phyloP scores from a whole-genome alignment of 2,113 vertebrate species.

The Equus quagga region DNA sequence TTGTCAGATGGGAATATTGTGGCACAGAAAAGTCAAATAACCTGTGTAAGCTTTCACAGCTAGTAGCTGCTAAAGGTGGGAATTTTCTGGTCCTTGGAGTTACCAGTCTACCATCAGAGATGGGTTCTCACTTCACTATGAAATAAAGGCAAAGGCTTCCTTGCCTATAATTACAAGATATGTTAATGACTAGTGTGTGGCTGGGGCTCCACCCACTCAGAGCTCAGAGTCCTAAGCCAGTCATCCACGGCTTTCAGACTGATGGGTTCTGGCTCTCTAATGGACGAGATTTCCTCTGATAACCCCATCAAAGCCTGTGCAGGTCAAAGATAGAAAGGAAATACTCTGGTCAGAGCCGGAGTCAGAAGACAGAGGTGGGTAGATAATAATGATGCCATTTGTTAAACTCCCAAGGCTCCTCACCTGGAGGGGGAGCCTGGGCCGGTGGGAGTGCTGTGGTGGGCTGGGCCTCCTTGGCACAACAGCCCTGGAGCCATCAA shows the following conservation, averaged over 20 bases:
- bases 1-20: neutral
- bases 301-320: neutral
- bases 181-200: neutral
- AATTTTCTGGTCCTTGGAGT: neutral
- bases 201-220: rapidly evolving
- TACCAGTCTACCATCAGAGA: neutral
- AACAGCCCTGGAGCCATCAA: neutral
- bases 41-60: neutral
- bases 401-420: neutral
- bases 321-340: neutral
- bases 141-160: neutral
- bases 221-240: neutral
- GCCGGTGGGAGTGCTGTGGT: rapidly evolving
- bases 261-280: neutral
- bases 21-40: neutral
- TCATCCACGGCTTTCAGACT: rapidly evolving
- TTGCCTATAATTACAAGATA: rapidly evolving
- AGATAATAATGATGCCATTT: neutral
- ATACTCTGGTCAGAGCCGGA: neutral
- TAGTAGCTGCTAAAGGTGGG: neutral
- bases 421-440: neutral
- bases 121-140: neutral
- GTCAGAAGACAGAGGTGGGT: neutral
- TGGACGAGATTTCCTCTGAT: neutral
- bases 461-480: too few species aligned